Base-by-base conservation (phyloP, 2,797 vertebrate genomes). In the Acanthopagrus latus region DNA sequence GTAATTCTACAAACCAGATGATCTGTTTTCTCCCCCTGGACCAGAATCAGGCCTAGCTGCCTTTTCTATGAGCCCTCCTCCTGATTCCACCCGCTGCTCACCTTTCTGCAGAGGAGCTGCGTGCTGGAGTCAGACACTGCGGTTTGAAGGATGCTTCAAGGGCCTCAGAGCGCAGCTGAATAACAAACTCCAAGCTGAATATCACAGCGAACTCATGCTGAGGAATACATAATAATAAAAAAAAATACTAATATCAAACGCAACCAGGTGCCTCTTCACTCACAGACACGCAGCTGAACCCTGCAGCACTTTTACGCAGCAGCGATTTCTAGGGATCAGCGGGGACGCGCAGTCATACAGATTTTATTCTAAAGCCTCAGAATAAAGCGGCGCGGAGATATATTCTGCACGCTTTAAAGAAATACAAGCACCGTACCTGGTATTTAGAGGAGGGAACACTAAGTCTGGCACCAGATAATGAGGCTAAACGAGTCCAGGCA, bases 301-400 rank as follows among this genome's bases (percentile, higher is more conserved):
- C 1, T 83, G 82, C 73, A 66, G 70, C 71, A 86, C 76, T 77
- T 82, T 79, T 43, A 83, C 46, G 80, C 80, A 81, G 73, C 44
- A 74, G 51, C 16, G 10, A 33, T 38, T 64, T 51, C 65, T 25
- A 12, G 10, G 47, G 33, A 56, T 58, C 10, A 23, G 62, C 0
- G 17, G 55, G 21, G 71, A 70, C n/a, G 44, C 80, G n/a, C 72
- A 76, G n/a, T 0, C 10, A 16, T 1, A 29, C 3, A 57, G 27
- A 3, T 52, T 59, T 64, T 25, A 27, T 68, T 74, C 38, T 64
- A n/a, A 16, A 71, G 48, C 51, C 48, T 27, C 1, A n/a, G 2
- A 70, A 71, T 64, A 14, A 76, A 83, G 12, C 1, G 0, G 0
- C 0, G 6, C 1, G 7, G 4, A 25, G 1, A 13, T 20, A 14